These are phyloP conservation scores for Bostrychus sinensis DNA, from an alignment of 2,113 vertebrate species.

Conservation along the genomic window DNA sequence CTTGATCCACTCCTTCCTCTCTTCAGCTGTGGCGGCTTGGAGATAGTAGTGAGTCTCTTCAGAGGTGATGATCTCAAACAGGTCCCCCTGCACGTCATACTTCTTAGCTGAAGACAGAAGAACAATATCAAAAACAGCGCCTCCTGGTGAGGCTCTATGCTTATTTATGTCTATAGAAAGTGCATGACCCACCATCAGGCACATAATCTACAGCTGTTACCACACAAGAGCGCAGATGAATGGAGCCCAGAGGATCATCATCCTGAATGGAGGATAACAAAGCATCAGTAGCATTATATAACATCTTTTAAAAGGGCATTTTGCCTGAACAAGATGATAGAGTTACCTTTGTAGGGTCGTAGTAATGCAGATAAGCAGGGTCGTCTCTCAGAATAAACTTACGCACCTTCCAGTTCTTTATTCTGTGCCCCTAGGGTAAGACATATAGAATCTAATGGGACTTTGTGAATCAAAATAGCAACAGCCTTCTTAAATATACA, in stretches of 20 bases:
- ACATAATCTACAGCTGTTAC: conserved; percentile 90
- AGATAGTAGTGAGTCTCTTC: conserved; percentile 91
- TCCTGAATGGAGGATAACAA: conserved; percentile 61
- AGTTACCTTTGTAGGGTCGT: conserved; percentile 89
- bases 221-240: conserved; percentile 90
- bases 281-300: not conserved
- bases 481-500: not conserved
- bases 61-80: conserved; percentile 98
- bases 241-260: conserved; percentile 88
- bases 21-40: conserved; percentile 87
- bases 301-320: not conserved
- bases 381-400: conserved; percentile 95
- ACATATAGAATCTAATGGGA: not conserved
- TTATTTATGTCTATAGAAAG: not conserved
- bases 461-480: not conserved
- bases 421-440: conserved; percentile 86
- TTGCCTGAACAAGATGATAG: not conserved
- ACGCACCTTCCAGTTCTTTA: conserved; percentile 98
- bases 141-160: not conserved
- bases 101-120: conserved; percentile 83
- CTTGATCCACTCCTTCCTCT: conserved; percentile 96
- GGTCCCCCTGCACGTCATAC: conserved; percentile 85
- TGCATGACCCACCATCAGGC: conserved; percentile 85
- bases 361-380: conserved; percentile 96
- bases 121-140: not conserved